Evolutionary conservation across 2,888 invertebrate genomes (phyloP).

Genomic region (Drosophila gaucha): DNA sequence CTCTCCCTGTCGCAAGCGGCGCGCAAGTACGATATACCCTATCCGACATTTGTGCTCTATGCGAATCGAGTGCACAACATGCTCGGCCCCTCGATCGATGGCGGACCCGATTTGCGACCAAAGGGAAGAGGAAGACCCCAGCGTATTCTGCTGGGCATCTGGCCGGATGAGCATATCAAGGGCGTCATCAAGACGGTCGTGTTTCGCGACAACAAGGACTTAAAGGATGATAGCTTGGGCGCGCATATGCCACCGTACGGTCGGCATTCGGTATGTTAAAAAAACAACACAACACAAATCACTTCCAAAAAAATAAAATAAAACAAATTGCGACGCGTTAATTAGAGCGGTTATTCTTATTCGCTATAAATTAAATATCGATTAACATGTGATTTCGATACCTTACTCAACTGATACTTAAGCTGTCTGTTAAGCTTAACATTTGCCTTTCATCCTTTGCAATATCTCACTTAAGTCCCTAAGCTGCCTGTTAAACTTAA

Average conservation of each 20-base stretch:
- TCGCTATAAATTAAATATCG: neutral
- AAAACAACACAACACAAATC: neutral
- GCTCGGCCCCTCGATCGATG: slow-evolving; percentile 96
- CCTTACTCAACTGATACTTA: neutral
- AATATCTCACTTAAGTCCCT: too few relatives aligned
- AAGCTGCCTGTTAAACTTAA: neutral
- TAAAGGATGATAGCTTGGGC: slow-evolving; percentile 87
- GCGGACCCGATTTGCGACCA: slow-evolving; percentile 95
- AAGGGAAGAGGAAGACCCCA: slow-evolving; percentile 96
- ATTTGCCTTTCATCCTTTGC: neutral
- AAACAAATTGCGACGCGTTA: neutral
- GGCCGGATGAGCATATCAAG: slow-evolving; percentile 97
- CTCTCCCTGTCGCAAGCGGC: slow-evolving; percentile 95
- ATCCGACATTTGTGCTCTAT: slow-evolving; percentile 96
- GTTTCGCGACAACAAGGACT: slow-evolving; percentile 93
- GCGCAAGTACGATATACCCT: slow-evolving; percentile 96
- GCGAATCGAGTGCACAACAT: slow-evolving; percentile 97
- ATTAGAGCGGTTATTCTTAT: neutral
- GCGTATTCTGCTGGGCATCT: slow-evolving; percentile 94
- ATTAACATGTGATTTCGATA: neutral
- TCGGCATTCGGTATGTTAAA: slow-evolving; percentile 86
- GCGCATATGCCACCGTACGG: slow-evolving; percentile 86
- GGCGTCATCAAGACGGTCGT: slow-evolving; percentile 96
- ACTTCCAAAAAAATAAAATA: neutral
- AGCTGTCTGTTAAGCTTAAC: neutral